Conservation (phyloP, 2,113 vertebrate genomes). For the Elephantulus edwardii region DNA sequence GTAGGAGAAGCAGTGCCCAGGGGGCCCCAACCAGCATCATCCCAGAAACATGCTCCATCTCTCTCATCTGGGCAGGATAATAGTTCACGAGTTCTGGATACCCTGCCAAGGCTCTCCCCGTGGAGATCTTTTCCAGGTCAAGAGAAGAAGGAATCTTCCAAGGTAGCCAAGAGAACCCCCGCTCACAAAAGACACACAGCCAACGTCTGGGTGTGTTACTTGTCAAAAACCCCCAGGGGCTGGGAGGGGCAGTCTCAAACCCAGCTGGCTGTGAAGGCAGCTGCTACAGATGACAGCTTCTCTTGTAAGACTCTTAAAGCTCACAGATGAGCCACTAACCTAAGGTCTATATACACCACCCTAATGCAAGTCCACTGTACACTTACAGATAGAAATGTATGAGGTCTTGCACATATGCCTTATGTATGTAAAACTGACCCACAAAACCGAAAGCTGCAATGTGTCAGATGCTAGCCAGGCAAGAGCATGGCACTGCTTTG, state of each 20-base stretch:
- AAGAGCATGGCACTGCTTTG: constrained; percentile 19
- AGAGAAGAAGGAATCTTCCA: constrained; percentile 24
- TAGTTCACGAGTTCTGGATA: background rate
- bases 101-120: background rate
- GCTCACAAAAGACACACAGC: background rate
- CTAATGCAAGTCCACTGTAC: constrained; percentile 46
- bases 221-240: constrained; percentile 36
- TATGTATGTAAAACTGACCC: constrained; percentile 72
- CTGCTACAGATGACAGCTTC: constrained; percentile 33
- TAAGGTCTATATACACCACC: constrained; percentile 19
- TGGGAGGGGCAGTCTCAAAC: constrained; percentile 34
- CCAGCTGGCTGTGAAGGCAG: constrained; percentile 12
- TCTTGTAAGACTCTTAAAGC: constrained; percentile 24
- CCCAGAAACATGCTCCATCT: background rate
- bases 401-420: constrained; percentile 74
- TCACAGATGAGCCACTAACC: constrained; percentile 38
- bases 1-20: background rate
- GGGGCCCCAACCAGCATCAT: constrained; percentile 11
- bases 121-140: background rate
- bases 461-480: constrained; percentile 61
- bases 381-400: constrained; percentile 64
- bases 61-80: constrained; percentile 9
- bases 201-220: background rate
- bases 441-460: constrained; percentile 73
- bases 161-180: constrained; percentile 5